These are phyloP conservation scores for Rhyacophila brunnea DNA, from an alignment of 1,140 invertebrate species.

Conservation along the genomic window DNA sequence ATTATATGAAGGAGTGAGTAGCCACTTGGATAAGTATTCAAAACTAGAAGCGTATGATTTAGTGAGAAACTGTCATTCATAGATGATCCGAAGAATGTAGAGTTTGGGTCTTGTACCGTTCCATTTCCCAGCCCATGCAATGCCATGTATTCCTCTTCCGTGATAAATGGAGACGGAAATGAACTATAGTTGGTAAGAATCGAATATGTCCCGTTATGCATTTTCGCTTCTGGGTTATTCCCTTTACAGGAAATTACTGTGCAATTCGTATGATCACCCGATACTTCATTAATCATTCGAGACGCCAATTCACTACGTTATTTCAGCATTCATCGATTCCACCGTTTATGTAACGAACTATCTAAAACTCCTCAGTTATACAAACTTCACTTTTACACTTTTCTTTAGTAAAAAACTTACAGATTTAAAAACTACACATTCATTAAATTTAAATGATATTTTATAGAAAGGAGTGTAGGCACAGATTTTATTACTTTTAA, in stretches of 20 bases:
- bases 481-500: constrained; percentile 34
- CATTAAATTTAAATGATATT: constrained; percentile 14
- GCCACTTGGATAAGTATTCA: constrained; percentile 73
- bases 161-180: constrained; percentile 45
- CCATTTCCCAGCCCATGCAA: constrained; percentile 47
- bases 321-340: neutral
- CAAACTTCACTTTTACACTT: too few species aligned
- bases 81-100: constrained; percentile 38
- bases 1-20: constrained; percentile 85
- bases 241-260: neutral
- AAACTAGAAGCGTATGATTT: constrained; percentile 42
- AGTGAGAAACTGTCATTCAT: constrained; percentile 39
- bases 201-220: constrained; percentile 32
- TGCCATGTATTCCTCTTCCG: constrained; percentile 50
- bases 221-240: constrained; percentile 11
- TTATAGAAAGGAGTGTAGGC: constrained; percentile 25
- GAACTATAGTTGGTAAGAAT: constrained; percentile 23
- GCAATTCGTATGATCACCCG: neutral
- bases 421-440: constrained; percentile 8
- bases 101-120: constrained; percentile 36
- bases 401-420: neutral
- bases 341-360: too few species aligned
- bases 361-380: too few species aligned
- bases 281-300: constrained; percentile 13
- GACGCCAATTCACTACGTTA: neutral